phyloP scores from a whole-genome alignment of 2,113 vertebrate genomes.

The Centropus bengalensis region DNA sequence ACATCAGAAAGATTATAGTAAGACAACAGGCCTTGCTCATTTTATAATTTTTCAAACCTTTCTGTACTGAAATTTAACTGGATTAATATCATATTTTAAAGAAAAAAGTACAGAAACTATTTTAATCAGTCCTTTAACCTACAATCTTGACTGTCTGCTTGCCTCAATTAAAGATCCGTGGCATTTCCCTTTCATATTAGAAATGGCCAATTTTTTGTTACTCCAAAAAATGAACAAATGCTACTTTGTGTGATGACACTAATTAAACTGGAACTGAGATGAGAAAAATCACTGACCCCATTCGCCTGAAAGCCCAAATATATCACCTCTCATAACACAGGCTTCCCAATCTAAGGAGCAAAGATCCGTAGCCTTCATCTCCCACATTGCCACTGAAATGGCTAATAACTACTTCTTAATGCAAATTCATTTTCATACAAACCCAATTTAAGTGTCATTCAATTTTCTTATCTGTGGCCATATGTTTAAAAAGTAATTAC shows the following conservation, averaged over 20 bases:
- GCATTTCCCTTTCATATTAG: neutral
- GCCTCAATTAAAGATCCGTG: neutral
- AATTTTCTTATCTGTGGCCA: constrained; percentile 70
- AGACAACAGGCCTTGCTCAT: neutral
- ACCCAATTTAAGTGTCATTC: constrained; percentile 69
- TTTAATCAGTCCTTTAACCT: neutral
- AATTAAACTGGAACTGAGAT: constrained; percentile 25
- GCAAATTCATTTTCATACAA: constrained; percentile 71
- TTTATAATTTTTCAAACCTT: neutral
- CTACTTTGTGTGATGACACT: neutral
- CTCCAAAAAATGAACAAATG: neutral
- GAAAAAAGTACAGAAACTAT: neutral
- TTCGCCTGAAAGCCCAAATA: constrained; percentile 7
- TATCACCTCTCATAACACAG: neutral
- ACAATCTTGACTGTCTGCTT: neutral
- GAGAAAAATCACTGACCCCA: neutral
- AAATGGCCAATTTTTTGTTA: neutral
- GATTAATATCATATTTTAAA: neutral
- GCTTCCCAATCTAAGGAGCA: neutral
- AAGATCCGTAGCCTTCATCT: constrained; percentile 41
- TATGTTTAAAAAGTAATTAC: constrained; percentile 75
- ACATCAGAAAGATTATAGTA: neutral
- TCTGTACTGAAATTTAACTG: neutral
- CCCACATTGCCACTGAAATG: constrained; percentile 8
- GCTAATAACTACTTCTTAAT: constrained; percentile 67